Base-by-base conservation (phyloP, 2,797 vertebrate genomes). In the Podarcis siculus region DNA sequence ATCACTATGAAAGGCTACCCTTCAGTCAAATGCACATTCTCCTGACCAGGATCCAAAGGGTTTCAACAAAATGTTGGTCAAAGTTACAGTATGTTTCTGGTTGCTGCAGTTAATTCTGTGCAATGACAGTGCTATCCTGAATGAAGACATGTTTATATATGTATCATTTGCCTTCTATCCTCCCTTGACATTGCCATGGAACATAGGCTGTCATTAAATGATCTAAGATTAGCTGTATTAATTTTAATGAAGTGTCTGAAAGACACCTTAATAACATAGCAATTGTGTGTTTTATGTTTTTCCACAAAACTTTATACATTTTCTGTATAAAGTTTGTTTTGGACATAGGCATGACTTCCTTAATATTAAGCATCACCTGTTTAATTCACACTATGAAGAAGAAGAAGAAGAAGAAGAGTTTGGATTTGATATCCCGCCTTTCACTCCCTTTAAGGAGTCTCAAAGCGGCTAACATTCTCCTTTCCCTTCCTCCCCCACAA, bases 221-320 rank as follows among this genome's bases (percentile, higher is more conserved):
- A 91, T 91, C 90, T 83, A 81, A 85, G 58, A 12, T 39, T 79
- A 90, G 64, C 89, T 86, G 79, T 79, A 86, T n/a, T 67, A 27
- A 75, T 90, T 90, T 87, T 90, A 83, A 71, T 90, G 64, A 91
- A 83, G 69, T 75, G 23, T 76, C 87, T 87, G 4, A 2, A 82
- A 78, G 86, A 35, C n/a, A 0, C 83, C 87, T 90, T 87, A 82
- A 90, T 86, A 87, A 45, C 19, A 2, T 55, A 15, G 5, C 85
- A n/a, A 5, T 86, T 86, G 82, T 79, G 3, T 76, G 75, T 91
- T 88, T 79, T n/a, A 69, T 86, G 49, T 87, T 90, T 90, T 85
- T 45, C 88, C 84, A 79, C 35, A 81, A 86, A 69, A 49, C 87
- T 86, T 83, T n/a, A 77, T 85, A 55, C 39, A 49, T 61, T 86